Evolutionary conservation across 2,113 vertebrate genomes (phyloP), one percentile per base, ranked within the genome.

Genomic region (Proterorhinus semilunaris): DNA sequence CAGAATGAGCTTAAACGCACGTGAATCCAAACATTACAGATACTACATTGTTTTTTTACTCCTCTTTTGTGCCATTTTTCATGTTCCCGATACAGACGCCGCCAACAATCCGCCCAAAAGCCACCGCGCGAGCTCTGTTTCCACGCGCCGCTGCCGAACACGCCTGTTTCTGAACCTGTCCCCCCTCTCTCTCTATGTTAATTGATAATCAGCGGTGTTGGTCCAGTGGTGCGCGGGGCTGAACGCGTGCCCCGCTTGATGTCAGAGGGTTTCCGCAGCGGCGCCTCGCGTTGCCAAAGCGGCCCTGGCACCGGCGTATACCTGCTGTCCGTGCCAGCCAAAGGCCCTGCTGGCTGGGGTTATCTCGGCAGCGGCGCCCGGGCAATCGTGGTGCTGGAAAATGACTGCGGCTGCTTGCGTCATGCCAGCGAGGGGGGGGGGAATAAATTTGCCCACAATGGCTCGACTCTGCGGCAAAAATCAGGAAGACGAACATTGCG

Each of bases 161-260:
- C 64, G 68, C 74, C 80, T 87, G 81, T 86, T 80, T 9, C 53
- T 5, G 53, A 17, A 85, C 77, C 79, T 64, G 16, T 70, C 74
- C 71, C 76, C 78, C 81, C 85, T 83, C 82, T 88, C 78, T 76
- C 61, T 89, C 87, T 88, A 90, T 88, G 90, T 87, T 92, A 91
- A 91, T 91, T 91, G 88, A 91, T 91, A 91, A 92, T 91, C 90
- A 91, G 86, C 87, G 86, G 85, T 90, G 90, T 92, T 92, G 91
- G 89, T 91, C 91, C 89, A 88, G 84, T 77, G 88, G 88, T 87
- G 87, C 89, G 82, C 89, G 90, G 86, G 86, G 86, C 88, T 84
- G 88, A 91, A 91, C 88, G 86, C 86, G 86, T 90, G 90, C 87
- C 90, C 92, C 92, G 91, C 91, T 91, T 88, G 91, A 91, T 90